Percentiles rank a stretch among this genome's conserved stretches.
Conservation (phyloP, 2,797 vertebrate species). For the Chloroceryle amazona region DNA sequence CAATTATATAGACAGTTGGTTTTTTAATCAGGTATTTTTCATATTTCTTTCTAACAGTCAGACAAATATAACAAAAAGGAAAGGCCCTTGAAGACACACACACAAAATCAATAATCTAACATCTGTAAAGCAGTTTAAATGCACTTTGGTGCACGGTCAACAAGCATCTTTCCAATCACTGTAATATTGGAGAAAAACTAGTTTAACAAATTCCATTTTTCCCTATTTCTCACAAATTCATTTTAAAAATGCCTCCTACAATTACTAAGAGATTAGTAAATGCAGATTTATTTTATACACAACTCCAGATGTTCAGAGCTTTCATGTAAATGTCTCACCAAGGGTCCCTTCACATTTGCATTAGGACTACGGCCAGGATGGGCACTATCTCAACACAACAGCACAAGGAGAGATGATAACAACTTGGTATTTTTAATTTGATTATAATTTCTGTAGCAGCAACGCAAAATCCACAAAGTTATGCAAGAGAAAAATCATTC, state of each 20-base stretch:
- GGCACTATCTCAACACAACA: background rate
- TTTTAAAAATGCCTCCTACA: background rate
- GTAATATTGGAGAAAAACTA: background rate
- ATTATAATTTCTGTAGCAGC: background rate
- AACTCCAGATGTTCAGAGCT: background rate
- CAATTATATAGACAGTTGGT: background rate
- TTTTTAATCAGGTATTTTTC: background rate
- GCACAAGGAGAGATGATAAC: background rate
- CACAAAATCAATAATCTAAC: background rate
- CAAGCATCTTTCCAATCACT: background rate
- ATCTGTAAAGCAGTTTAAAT: background rate
- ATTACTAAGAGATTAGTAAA: background rate
- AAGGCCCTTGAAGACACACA: background rate
- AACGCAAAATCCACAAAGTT: background rate
- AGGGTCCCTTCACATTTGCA: background rate
- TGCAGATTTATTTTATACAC: background rate
- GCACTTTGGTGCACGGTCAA: background rate
- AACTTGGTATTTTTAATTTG: background rate
- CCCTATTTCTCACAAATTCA: background rate
- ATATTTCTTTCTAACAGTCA: background rate
- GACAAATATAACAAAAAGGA: background rate
- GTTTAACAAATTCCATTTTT: background rate
- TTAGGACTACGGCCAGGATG: background rate
- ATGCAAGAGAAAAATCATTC: background rate
- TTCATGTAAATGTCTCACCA: background rate